A percentile compares a stretch with the other conserved stretches of the same genome.
phyloP scores from a whole-genome alignment of 2,888 invertebrate species.

The Gasteruption jaculator region DNA sequence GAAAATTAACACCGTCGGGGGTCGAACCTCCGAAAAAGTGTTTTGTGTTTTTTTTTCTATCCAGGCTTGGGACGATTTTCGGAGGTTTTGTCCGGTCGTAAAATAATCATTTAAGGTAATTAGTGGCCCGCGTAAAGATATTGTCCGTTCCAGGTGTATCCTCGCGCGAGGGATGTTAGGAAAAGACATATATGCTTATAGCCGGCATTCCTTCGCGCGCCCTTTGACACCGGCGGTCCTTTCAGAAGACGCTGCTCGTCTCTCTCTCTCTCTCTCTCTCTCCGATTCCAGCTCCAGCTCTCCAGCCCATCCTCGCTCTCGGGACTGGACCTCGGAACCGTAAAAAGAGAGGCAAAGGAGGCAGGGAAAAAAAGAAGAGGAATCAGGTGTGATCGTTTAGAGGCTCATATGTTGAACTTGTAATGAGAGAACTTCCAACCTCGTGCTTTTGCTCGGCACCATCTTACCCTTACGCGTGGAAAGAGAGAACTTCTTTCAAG shows the following conservation, averaged over 20 bases:
- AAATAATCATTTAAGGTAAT: constrained; percentile 27
- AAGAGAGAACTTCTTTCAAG: constrained; percentile 15
- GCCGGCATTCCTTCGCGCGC: constrained; percentile 42
- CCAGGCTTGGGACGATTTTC: too few relatives aligned
- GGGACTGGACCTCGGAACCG: not conserved
- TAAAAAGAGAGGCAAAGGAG: not conserved
- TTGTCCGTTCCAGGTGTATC: constrained; percentile 16
- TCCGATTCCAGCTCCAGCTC: constrained; percentile 19
- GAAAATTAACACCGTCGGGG: not conserved
- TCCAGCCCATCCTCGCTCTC: not conserved
- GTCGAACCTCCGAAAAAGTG: too few relatives aligned
- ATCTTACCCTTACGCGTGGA: too few relatives aligned
- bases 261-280: constrained; percentile 18
- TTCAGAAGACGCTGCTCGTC: constrained; percentile 26
- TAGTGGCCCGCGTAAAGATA: constrained; percentile 15
- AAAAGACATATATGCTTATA: too few relatives aligned
- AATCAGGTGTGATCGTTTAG: constrained; percentile 38
- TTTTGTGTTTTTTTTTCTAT: too few relatives aligned
- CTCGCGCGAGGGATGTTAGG: constrained; percentile 8
- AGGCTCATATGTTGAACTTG: constrained; percentile 41
- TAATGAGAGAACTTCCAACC: constrained; percentile 38
- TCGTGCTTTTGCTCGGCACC: constrained; percentile 17
- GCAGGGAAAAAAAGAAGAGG: not conserved
- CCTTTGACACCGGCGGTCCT: constrained; percentile 41
- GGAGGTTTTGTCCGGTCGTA: not conserved